Evolutionary conservation across 1,140 invertebrate genomes (phyloP).

Genomic region (Lepidostoma basale): DNA sequence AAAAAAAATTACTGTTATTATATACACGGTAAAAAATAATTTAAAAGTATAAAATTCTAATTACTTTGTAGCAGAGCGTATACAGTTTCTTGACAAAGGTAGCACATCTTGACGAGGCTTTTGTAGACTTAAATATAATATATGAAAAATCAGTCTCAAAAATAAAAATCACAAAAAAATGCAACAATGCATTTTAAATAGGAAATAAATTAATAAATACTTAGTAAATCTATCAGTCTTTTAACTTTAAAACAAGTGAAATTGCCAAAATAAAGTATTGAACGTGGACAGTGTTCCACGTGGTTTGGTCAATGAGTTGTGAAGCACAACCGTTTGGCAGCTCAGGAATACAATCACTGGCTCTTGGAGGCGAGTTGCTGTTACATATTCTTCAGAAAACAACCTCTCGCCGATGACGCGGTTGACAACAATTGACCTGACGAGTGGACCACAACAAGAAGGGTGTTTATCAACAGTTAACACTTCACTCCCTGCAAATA

Average conservation of each 20-base stretch:
- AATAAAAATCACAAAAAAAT: too few relatives aligned
- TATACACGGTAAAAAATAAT: not conserved
- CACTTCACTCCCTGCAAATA: not conserved
- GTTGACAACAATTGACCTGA: conserved; percentile 11
- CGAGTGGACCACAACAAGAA: conserved; percentile 3
- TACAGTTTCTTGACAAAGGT: conserved; percentile 24
- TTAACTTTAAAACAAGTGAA: conserved; percentile 6
- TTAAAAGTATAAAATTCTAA: not conserved
- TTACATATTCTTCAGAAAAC: not conserved
- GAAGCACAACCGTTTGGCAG: conserved; percentile 14
- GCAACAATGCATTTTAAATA: too few relatives aligned
- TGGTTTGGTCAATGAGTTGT: not conserved
- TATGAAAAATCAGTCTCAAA: conserved; percentile 7
- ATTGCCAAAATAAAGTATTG: not conserved
- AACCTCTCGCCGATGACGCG: conserved; percentile 21
- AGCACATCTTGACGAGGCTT: conserved; percentile 21
- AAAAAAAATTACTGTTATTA: not conserved
- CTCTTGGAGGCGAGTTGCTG: not conserved
- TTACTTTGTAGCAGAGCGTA: conserved; percentile 25
- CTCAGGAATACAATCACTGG: conserved; percentile 22
- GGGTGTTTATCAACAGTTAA: conserved; percentile 24
- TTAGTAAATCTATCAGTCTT: conserved; percentile 3
- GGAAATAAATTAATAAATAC: not conserved
- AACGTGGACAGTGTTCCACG: not conserved
- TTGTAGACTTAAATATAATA: not conserved